phyloP scores from a whole-genome alignment of 2,797 vertebrate genomes.

The Aselliscus stoliczkanus region DNA sequence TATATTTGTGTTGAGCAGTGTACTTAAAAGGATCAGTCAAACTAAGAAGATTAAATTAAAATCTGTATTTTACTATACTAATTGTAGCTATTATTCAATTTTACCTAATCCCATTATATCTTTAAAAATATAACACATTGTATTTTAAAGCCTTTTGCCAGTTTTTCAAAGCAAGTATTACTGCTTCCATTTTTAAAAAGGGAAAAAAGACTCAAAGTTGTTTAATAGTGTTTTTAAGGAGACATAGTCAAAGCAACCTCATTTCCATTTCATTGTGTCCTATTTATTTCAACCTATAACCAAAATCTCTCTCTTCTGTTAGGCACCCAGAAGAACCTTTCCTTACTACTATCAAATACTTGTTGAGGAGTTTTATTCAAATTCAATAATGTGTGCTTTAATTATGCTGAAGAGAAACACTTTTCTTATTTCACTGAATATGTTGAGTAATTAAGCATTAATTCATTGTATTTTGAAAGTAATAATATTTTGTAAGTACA shows the following conservation, averaged over 20 bases:
- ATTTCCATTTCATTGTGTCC: background rate
- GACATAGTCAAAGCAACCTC: background rate
- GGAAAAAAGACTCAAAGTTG: background rate
- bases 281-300: background rate
- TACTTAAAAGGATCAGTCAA: background rate
- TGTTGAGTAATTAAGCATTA: background rate
- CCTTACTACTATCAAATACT: background rate
- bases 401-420: background rate
- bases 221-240: background rate
- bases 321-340: background rate
- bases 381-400: background rate
- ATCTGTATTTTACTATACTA: background rate
- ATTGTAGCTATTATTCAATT: background rate
- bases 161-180: background rate
- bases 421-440: background rate
- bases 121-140: background rate
- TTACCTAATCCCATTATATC: background rate
- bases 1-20: background rate
- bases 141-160: background rate
- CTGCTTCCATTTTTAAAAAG: background rate
- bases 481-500: background rate
- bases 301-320: background rate
- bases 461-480: background rate
- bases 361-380: background rate
- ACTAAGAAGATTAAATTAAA: background rate